Percentiles rank a stretch among this genome's conserved stretches.
Evolutionary conservation across 2,797 vertebrate species (phyloP).

Genomic region (Sebastes trivittatus): DNA sequence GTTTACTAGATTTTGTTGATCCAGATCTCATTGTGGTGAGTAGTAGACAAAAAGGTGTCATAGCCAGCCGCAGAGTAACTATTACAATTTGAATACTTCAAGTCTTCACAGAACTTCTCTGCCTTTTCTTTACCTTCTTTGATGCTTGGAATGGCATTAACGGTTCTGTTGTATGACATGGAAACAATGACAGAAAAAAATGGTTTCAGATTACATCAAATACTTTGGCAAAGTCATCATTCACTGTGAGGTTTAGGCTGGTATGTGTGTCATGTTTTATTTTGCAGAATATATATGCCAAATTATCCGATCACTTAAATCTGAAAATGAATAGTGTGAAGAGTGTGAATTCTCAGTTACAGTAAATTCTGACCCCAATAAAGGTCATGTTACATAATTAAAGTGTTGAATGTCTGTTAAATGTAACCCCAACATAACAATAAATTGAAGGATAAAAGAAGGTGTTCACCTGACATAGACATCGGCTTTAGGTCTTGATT

Average conservation of each 20-base stretch:
- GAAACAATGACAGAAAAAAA: not conserved
- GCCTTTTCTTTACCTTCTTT: fast-evolving
- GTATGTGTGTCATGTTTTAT: not conserved
- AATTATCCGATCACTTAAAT: not conserved
- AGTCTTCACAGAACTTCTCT: not conserved
- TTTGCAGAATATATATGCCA: not conserved
- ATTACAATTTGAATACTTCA: too few relatives aligned
- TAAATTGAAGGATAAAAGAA: not conserved
- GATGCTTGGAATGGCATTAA: not conserved
- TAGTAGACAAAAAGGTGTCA: not conserved
- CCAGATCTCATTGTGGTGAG: conserved; percentile 78
- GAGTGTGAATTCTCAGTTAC: not conserved
- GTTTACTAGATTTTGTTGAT: conserved; percentile 3
- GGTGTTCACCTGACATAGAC: conserved; percentile 74
- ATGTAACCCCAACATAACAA: not conserved
- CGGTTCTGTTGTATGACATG: conserved; percentile 34
- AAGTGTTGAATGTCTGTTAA: not conserved
- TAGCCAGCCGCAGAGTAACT: conserved; percentile 51
- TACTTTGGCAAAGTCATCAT: not conserved
- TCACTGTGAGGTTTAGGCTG: not conserved
- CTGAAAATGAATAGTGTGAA: not conserved
- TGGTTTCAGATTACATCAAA: not conserved
- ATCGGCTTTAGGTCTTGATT: not conserved
- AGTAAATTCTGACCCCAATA: not conserved
- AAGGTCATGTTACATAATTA: not conserved